These are phyloP conservation scores for Crotalus helleri DNA, from an alignment of 2,113 vertebrate species.

Conservation along the genomic window DNA sequence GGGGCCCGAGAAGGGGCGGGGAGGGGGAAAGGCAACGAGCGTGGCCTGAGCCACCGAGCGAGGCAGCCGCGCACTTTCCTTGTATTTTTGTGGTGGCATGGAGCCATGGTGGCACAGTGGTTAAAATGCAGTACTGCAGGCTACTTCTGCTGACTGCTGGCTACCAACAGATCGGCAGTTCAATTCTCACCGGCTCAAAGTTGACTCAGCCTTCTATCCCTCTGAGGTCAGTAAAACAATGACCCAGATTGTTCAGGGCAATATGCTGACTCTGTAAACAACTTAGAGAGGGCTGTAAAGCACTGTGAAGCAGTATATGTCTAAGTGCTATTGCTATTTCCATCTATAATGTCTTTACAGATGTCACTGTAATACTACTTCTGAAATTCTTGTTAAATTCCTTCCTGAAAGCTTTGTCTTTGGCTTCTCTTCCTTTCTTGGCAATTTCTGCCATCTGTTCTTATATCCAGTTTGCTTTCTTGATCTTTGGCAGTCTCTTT, in stretches of 20 bases:
- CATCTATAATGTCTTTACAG: neutral
- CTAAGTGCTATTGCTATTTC: neutral
- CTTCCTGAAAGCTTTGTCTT: neutral
- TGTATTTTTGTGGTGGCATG: neutral
- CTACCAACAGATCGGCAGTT: no score
- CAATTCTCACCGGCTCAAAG: no score
- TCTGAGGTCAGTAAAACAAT: no score
- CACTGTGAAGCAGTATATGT: no score
- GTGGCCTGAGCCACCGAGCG: neutral
- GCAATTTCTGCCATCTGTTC: neutral
- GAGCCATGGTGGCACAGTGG: no score
- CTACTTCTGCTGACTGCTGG: no score
- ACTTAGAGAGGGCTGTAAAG: no score
- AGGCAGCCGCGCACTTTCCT: neutral
- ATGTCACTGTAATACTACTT: neutral
- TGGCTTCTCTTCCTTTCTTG: neutral
- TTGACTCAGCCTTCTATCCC: no score
- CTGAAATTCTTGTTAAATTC: neutral
- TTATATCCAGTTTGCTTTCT: neutral
- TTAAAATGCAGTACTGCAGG: no score
- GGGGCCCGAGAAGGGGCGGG: no score
- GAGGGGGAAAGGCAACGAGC: neutral
- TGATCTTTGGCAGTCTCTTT: neutral
- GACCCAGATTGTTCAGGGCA: no score
- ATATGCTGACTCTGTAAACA: no score